Conservation (phyloP, 2,797 vertebrate species). For the Sebastes diploproa region DNA sequence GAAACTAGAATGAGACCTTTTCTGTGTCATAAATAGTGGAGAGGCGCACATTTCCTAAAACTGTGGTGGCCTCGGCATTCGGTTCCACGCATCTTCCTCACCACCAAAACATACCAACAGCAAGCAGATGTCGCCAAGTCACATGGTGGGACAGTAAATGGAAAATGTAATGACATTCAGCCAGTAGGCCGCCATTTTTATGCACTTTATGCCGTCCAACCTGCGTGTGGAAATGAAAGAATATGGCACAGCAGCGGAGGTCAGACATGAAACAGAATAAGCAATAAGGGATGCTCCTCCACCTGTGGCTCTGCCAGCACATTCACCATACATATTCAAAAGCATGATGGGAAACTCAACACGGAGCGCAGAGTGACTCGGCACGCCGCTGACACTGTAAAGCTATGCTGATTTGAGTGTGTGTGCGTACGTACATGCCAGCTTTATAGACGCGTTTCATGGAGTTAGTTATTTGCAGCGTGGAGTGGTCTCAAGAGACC, state of each 20-base stretch:
- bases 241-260: neutral
- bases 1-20: neutral
- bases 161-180: slow-evolving; percentile 26
- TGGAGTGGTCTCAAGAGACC: neutral
- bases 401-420: slow-evolving; percentile 4
- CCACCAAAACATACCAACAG: neutral
- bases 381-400: slow-evolving; percentile 4
- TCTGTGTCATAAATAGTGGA: neutral
- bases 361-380: neutral
- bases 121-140: neutral
- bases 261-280: slow-evolving; percentile 53
- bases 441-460: neutral
- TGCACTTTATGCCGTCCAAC: slow-evolving; percentile 7
- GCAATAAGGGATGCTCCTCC: slow-evolving; percentile 19
- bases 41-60: neutral
- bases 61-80: neutral
- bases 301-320: slow-evolving; percentile 41
- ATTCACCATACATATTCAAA: slow-evolving; percentile 49
- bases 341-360: slow-evolving; percentile 24
- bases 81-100: neutral
- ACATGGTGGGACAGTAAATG: neutral
- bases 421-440: neutral
- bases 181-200: slow-evolving; percentile 15
- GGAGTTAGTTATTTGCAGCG: neutral
- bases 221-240: slow-evolving; percentile 16